phyloP scores from a whole-genome alignment of 2,797 vertebrate genomes.

The Alosa sapidissima region DNA sequence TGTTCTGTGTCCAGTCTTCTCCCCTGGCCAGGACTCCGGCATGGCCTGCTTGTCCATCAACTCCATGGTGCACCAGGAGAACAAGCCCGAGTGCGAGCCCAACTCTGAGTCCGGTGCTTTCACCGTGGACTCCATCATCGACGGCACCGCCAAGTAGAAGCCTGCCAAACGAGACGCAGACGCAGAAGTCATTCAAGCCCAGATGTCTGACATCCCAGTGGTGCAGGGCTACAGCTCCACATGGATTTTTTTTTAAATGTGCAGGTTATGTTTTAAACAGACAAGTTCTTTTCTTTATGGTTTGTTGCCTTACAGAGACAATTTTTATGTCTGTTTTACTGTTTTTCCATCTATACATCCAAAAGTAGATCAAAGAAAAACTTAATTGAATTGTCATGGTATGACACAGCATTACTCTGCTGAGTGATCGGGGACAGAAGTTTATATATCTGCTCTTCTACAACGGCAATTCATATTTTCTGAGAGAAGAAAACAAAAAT shows the following conservation, averaged over 20 bases:
- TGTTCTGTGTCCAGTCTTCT: slow-evolving; percentile 77
- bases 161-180: neutral
- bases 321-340: neutral
- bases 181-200: neutral
- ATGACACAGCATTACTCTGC: slow-evolving; percentile 2
- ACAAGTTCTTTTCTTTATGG: slow-evolving; percentile 1
- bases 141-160: slow-evolving; percentile 68
- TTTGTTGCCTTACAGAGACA: neutral
- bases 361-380: slow-evolving; percentile 29
- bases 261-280: neutral
- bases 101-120: slow-evolving; percentile 70
- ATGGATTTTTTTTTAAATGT: neutral
- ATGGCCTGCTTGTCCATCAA: slow-evolving; percentile 79
- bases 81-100: slow-evolving; percentile 78
- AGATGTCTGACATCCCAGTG: neutral
- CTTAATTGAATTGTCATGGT: slow-evolving; percentile 21
- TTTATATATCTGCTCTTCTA: slow-evolving; percentile 14
- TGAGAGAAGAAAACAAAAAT: neutral
- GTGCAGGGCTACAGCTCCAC: neutral
- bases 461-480: neutral
- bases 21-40: slow-evolving; percentile 76
- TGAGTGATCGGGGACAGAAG: neutral
- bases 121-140: slow-evolving; percentile 70
- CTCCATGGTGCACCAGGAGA: slow-evolving; percentile 72
- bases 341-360: neutral